A percentile compares a stretch with the other conserved stretches of the same genome.
These are phyloP conservation scores for Melopsittacus undulatus DNA, from an alignment of 2,797 vertebrate species.

Conservation along the genomic window DNA sequence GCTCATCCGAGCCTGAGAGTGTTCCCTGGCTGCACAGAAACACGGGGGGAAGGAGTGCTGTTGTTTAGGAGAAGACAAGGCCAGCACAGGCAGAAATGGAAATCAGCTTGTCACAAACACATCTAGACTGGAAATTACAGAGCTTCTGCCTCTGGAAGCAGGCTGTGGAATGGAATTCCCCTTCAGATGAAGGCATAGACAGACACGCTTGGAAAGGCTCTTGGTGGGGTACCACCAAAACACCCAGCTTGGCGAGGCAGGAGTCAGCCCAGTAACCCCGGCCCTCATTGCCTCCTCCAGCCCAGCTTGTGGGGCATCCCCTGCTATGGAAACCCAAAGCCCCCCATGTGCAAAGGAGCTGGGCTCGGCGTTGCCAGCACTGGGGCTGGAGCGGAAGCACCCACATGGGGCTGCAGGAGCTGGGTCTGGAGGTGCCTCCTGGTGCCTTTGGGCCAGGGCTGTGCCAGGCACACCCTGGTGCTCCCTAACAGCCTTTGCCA, in stretches of 20 bases:
- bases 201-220: background rate
- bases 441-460: background rate
- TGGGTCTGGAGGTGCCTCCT: background rate
- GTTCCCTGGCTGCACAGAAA: background rate
- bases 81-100: background rate
- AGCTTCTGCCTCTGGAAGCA: background rate
- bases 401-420: fast-evolving
- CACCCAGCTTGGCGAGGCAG: fast-evolving
- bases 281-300: background rate
- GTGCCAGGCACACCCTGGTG: background rate
- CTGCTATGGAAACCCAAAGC: background rate
- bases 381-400: fast-evolving
- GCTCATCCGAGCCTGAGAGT: background rate
- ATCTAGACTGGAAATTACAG: background rate
- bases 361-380: fast-evolving
- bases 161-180: background rate
- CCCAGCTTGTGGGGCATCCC: background rate
- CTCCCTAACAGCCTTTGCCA: background rate
- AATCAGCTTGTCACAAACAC: background rate
- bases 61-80: background rate
- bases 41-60: background rate
- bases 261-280: background rate
- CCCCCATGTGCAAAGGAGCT: fast-evolving
- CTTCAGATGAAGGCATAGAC: background rate
- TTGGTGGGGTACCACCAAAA: background rate